Conservation (phyloP, 2,888 invertebrate species). For the Oasisia sp. region DNA sequence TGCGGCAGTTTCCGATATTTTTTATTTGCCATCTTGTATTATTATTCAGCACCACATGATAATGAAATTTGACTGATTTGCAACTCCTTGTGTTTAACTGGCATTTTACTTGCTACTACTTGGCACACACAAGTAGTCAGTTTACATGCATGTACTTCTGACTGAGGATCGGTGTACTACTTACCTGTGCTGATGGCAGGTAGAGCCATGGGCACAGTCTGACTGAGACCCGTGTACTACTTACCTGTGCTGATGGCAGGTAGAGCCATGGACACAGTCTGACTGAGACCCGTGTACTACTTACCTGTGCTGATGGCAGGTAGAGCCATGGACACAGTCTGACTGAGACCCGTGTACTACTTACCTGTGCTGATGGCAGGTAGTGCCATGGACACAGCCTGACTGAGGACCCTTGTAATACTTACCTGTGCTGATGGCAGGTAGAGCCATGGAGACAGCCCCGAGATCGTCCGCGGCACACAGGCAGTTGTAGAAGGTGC, state of each 20-base stretch:
- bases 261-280: no score
- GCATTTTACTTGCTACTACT: neutral
- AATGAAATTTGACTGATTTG: no score
- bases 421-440: neutral
- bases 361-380: neutral
- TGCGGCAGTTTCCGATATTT: no score
- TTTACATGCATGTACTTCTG: neutral
- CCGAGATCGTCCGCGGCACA: neutral
- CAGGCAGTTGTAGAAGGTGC: constrained; percentile 2
- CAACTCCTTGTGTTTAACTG: no score
- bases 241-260: neutral
- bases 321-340: no score
- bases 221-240: no score
- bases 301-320: neutral
- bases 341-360: no score
- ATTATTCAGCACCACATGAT: no score
- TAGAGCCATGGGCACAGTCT: no score
- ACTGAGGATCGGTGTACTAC: neutral
- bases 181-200: neutral
- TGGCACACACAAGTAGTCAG: neutral
- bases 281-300: no score
- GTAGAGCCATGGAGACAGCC: neutral
- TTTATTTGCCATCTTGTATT: no score
- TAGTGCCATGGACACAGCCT: neutral
- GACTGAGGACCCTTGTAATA: neutral